These are phyloP conservation scores for Synanthedon tipuliformis DNA, from an alignment of 2,888 invertebrate species.

Conservation along the genomic window DNA sequence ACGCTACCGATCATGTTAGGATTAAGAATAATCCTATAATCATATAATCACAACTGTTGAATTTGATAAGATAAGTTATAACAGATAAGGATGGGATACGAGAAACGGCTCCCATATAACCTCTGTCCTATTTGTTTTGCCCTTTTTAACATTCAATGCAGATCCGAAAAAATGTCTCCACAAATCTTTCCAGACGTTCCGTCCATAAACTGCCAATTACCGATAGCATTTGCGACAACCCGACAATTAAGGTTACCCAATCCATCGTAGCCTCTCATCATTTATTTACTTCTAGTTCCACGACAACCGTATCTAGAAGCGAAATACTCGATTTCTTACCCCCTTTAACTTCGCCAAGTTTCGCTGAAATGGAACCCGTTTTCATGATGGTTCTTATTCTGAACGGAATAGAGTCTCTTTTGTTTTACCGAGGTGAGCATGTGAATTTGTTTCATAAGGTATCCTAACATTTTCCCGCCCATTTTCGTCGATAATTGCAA, in stretches of 20 bases:
- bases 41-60: too few species aligned
- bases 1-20: too few species aligned
- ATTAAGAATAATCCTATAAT: too few species aligned
- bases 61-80: too few species aligned
- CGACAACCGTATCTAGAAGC: constrained; percentile 17
- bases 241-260: constrained; percentile 6
- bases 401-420: neutral
- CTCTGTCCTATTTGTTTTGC: too few species aligned
- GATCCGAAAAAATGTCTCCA: too few species aligned
- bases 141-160: too few species aligned
- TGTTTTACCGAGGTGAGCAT: neutral
- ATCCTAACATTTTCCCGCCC: constrained; percentile 10
- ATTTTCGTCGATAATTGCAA: constrained; percentile 31
- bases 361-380: neutral
- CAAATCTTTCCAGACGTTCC: too few species aligned
- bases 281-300: constrained; percentile 27
- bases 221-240: neutral
- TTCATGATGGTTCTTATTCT: neutral
- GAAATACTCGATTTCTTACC: constrained; percentile 14
- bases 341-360: constrained; percentile 5
- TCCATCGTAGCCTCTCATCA: constrained; percentile 13
- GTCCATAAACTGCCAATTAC: neutral
- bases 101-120: too few species aligned
- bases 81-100: too few species aligned
- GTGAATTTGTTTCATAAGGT: constrained; percentile 1